Percentiles rank a stretch among this genome's conserved stretches.
phyloP scores from a whole-genome alignment of 1,140 invertebrate genomes.

The Lasaia peninsularis region DNA sequence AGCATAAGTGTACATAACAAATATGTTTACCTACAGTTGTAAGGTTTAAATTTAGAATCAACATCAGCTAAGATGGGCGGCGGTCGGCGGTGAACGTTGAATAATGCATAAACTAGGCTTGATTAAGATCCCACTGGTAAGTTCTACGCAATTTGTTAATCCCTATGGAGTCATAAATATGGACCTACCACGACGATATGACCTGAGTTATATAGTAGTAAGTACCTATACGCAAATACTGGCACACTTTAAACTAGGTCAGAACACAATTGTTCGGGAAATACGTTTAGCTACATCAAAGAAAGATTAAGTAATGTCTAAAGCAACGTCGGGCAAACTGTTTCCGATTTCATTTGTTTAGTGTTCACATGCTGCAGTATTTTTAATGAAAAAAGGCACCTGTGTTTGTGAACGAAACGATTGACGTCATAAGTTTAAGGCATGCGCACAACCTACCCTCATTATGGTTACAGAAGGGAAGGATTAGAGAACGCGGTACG shows the following conservation, averaged over 20 bases:
- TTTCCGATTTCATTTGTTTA: slow-evolving; percentile 8
- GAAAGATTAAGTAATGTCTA: background rate
- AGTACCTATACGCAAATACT: slow-evolving; percentile 14
- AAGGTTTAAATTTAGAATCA: too few species aligned
- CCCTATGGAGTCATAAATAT: background rate
- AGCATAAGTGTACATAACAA: too few species aligned
- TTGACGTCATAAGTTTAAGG: slow-evolving; percentile 61
- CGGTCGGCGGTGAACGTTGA: too few species aligned
- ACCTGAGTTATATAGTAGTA: background rate
- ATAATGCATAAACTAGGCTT: too few species aligned
- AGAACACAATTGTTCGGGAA: slow-evolving; percentile 2
- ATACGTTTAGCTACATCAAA: background rate
- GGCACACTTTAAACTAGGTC: slow-evolving; percentile 23
- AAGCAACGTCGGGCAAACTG: background rate
- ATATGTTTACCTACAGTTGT: too few species aligned
- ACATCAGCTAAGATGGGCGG: too few species aligned
- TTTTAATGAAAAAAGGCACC: slow-evolving; percentile 48
- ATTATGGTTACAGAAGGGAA: slow-evolving; percentile 26
- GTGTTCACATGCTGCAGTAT: slow-evolving; percentile 34
- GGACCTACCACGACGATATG: background rate
- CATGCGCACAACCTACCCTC: slow-evolving; percentile 38
- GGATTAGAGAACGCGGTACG: slow-evolving; percentile 43
- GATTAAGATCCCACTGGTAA: too few species aligned
- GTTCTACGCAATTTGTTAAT: too few species aligned
- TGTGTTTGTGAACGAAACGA: slow-evolving; percentile 66